Evolutionary conservation across 2,888 invertebrate species (phyloP).

Genomic region (Cheilosia grossa): DNA sequence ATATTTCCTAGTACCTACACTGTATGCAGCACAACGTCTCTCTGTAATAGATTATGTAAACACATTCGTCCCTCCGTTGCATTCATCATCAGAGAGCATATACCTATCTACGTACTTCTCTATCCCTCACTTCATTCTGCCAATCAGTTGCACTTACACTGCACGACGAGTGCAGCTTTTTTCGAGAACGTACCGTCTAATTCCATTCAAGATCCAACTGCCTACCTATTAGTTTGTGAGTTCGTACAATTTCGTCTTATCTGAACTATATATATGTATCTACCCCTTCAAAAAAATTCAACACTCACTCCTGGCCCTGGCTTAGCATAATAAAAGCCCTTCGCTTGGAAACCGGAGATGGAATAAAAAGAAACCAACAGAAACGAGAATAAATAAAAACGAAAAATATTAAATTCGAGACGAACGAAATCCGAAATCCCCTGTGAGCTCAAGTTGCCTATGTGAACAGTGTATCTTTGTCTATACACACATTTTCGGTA

Average conservation of each 20-base stretch:
- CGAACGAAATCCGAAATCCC: constrained; percentile 36
- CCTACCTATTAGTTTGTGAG: constrained; percentile 17
- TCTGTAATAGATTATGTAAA: no score
- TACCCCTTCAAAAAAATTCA: background rate
- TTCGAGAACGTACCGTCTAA: background rate
- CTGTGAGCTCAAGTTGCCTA: constrained; percentile 22
- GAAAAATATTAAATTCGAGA: constrained; percentile 41
- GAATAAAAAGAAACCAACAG: constrained; percentile 27
- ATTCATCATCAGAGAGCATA: no score
- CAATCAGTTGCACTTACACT: constrained; percentile 22
- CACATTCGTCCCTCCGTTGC: no score
- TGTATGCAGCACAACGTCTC: no score
- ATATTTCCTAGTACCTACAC: no score
- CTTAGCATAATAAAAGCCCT: constrained; percentile 39
- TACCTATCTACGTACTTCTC: background rate
- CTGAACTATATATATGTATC: background rate
- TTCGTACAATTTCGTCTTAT: background rate
- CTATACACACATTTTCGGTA: constrained; percentile 10
- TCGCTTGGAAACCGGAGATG: constrained; percentile 49
- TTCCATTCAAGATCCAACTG: constrained; percentile 34
- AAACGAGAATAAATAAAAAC: constrained; percentile 11
- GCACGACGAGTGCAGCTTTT: constrained; percentile 16
- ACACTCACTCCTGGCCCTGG: background rate
- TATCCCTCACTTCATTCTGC: constrained; percentile 5
- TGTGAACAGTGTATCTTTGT: constrained; percentile 29